A percentile compares a stretch with the other conserved stretches of the same genome.
Conservation (phyloP, 1,140 invertebrate species). For the Bombus difficillimus region DNA sequence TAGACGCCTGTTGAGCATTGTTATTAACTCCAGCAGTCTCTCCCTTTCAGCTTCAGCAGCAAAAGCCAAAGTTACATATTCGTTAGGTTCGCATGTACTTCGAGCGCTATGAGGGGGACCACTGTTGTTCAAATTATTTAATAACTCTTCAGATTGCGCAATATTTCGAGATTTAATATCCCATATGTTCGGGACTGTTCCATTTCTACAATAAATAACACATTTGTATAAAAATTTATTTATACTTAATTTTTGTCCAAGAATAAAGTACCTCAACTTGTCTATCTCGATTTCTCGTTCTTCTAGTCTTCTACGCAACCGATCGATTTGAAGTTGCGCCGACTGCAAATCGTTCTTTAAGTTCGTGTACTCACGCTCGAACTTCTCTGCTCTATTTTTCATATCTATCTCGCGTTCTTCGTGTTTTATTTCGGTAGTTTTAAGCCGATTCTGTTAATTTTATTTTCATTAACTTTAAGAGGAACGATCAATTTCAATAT, state of each 20-base stretch:
- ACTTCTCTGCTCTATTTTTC: conserved; percentile 61
- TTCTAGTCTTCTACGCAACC: conserved; percentile 63
- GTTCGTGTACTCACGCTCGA: conserved; percentile 61
- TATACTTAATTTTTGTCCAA: not conserved
- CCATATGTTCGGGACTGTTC: not conserved
- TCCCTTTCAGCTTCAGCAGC: conserved; percentile 84
- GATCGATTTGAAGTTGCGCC: conserved; percentile 61
- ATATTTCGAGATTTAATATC: conserved; percentile 14
- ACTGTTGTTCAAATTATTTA: not conserved
- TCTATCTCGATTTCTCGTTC: conserved; percentile 74
- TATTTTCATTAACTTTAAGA: not conserved
- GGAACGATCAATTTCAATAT: not conserved
- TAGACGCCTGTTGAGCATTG: conserved; percentile 81
- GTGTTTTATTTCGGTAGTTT: conserved; percentile 60
- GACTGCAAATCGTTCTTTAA: conserved; percentile 70
- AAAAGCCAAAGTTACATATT: conserved; percentile 77
- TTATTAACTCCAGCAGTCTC: conserved; percentile 82
- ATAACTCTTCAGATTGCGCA: not conserved
- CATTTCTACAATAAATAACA: conserved; percentile 11
- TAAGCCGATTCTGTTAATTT: conserved; percentile 68
- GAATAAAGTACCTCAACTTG: conserved; percentile 61
- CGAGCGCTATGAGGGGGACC: conserved; percentile 29
- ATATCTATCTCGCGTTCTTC: conserved; percentile 64
- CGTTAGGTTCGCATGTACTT: conserved; percentile 69
- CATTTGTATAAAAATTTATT: not conserved